Base-by-base conservation (phyloP, 2,888 invertebrate genomes). In the Masnerella sp. region DNA sequence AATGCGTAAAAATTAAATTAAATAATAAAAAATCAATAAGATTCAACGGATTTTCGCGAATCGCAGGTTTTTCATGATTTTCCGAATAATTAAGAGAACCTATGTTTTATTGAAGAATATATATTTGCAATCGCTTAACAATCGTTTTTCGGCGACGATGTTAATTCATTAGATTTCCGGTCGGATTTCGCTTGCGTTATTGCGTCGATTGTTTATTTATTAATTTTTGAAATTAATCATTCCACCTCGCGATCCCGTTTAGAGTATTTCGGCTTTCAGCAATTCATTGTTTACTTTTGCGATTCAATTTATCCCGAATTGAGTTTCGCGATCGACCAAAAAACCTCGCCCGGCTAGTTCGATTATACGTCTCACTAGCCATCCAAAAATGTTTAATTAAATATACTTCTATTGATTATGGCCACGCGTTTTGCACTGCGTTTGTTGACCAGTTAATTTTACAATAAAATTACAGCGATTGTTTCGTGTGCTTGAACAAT, bases 211-310 rank as follows among this genome's bases (percentile, higher is more conserved):
- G 38, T 52, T 52, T 52, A 25, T 22, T 38, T 28, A 11, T 28
- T 9, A 30, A 40, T 15, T 54, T 54, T 40, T 40, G 17, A 14
- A 52, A 15, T 54, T 25, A 54, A 40, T 40, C 4, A 54, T 52
- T 52, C 38, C 20, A 15, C 7, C 18, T 54, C 30, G 8, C 8
- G 14, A 40, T 38, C 25, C 9, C 34, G 17, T 14, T 14, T 18
- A n/a, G 17, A 20, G 11, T 12, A 20, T 34, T 22, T 36, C 25
- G 8, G 25, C n/a, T 36, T 51, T 34, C 12, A 22, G 22, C 15
- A 8, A 28, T 52, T 52, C 25, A 22, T 47, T 47, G 59, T 61
- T 61, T 61, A 49, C 18, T 49, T 47, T 61, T 47, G 8, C 11
- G 20, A 30, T 49, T 18, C 17, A 61, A 47, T 61, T 49, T 18